Conservation (phyloP, 2,888 invertebrate species). For the Corbicula japonica region DNA sequence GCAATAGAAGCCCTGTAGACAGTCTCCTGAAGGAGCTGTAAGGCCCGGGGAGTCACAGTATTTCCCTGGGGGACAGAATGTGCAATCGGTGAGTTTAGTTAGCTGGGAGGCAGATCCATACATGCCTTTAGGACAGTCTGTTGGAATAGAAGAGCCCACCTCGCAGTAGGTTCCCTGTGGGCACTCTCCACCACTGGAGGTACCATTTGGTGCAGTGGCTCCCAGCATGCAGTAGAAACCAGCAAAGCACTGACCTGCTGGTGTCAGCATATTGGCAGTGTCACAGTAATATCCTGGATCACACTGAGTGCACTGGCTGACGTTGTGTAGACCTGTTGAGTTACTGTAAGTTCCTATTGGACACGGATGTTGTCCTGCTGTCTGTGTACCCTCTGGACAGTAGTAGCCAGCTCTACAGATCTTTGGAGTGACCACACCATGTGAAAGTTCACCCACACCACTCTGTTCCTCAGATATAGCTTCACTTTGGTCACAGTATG, state of each 20-base stretch:
- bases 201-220: conserved; percentile 75
- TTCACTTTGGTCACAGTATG: conserved; percentile 84
- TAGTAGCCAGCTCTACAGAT: conserved; percentile 83
- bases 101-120: conserved; percentile 81
- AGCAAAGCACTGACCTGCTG: conserved; percentile 80
- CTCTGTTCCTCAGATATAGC: conserved; percentile 84
- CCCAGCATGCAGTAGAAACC: conserved; percentile 83
- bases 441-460: conserved; percentile 81
- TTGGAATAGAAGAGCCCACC: conserved; percentile 73
- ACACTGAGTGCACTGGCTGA: conserved; percentile 81
- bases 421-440: conserved; percentile 85
- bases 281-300: conserved; percentile 83
- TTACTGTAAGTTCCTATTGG: conserved; percentile 84
- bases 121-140: conserved; percentile 83
- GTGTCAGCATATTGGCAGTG: conserved; percentile 80
- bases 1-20: conserved; percentile 83
- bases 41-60: conserved; percentile 82
- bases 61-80: conserved; percentile 83
- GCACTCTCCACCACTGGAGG: conserved; percentile 78
- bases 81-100: conserved; percentile 81
- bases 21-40: conserved; percentile 78
- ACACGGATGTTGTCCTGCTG: conserved; percentile 81
- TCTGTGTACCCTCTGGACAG: conserved; percentile 83
- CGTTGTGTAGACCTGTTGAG: conserved; percentile 77
- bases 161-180: conserved; percentile 83